Evolutionary conservation across 2,888 invertebrate genomes (phyloP).

Genomic region (Leptothorax acervorum): DNA sequence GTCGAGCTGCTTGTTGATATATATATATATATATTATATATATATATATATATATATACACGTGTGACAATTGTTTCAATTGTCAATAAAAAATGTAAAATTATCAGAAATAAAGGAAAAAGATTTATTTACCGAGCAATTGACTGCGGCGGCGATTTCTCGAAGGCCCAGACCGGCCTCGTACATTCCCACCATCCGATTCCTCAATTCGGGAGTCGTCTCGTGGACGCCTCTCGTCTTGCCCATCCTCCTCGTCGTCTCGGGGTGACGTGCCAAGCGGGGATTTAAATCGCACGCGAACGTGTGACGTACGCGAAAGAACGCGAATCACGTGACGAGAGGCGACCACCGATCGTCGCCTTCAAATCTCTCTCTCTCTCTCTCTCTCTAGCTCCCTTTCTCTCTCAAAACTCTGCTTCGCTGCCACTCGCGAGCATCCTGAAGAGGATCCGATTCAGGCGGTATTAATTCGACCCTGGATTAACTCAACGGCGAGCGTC

Average conservation of each 20-base stretch:
- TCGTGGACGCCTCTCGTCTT: conserved; percentile 84
- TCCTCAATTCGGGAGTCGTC: conserved; percentile 84
- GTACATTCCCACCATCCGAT: conserved; percentile 85
- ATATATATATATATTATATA: too few relatives aligned
- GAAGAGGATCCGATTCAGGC: not conserved
- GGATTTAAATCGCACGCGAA: conserved; percentile 76
- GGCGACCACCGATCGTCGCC: conserved; percentile 57
- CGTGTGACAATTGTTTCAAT: not conserved
- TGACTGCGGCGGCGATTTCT: conserved; percentile 83
- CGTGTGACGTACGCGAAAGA: conserved; percentile 72
- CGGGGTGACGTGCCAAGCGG: not conserved
- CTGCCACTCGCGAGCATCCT: conserved; percentile 24
- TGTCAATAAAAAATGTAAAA: not conserved
- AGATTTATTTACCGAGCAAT: conserved; percentile 81
- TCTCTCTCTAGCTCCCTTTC: not conserved
- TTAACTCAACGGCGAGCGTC: conserved; percentile 12
- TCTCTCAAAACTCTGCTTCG: conserved; percentile 21
- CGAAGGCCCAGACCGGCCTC: conserved; percentile 83
- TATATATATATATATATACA: too few relatives aligned
- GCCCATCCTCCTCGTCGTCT: conserved; percentile 76
- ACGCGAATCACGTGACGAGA: conserved; percentile 78
- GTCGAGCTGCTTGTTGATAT: not conserved
- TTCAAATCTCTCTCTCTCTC: conserved; percentile 27
- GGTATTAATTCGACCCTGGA: not conserved
- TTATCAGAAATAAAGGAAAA: not conserved